Evolutionary conservation across 1,140 invertebrate genomes (phyloP), one percentile per base, ranked within the genome.

Genomic region (Magallana ariakensis): DNA sequence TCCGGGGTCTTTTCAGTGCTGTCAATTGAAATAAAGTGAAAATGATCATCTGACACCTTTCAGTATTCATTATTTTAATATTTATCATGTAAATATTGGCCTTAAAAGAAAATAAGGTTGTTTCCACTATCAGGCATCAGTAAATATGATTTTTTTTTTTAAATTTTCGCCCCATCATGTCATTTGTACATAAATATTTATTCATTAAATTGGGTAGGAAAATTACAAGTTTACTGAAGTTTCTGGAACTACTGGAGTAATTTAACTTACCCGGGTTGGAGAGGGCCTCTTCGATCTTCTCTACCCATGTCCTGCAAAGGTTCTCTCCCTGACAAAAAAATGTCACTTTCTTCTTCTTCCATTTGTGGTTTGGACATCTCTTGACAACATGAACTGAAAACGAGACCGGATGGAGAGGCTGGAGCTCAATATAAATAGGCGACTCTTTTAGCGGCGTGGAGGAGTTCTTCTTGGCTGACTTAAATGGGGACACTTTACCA

Each of bases 1-100:
- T 96, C 85, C 96, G 96, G 16, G 97, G 97, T 57, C 97, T 83
- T 8, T 89, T 87, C 15, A 87, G 90, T 82, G 88, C 93, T 93
- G 86, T 62, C 85, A 90, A 56, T 83, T 46, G 33, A 46, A 46
- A 46, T 46, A 46, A 46, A 46, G 5, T 5, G 5, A 46, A 46
- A 46, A 46, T 46, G 33, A 46, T 46, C 33, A 46, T 46, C n/a
- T n/a, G n/a, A n/a, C 33, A 46, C 5, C 33, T 46, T 46, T 46
- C 33, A 46, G 33, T 46, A 46, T 46, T 46, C 33, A 46, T 46
- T 46, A 46, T n/a, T n/a, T n/a, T n/a, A n/a, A n/a, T n/a, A n/a
- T 46, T 46, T 46, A 46, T 46, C 33, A 46, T 46, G 5, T 46
- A 46, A n/a, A n/a, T n/a, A n/a, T n/a, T n/a, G n/a, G n/a, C n/a